These are phyloP conservation scores for Malthinus seriepunctatus DNA, from an alignment of 2,888 invertebrate species.

Conservation along the genomic window DNA sequence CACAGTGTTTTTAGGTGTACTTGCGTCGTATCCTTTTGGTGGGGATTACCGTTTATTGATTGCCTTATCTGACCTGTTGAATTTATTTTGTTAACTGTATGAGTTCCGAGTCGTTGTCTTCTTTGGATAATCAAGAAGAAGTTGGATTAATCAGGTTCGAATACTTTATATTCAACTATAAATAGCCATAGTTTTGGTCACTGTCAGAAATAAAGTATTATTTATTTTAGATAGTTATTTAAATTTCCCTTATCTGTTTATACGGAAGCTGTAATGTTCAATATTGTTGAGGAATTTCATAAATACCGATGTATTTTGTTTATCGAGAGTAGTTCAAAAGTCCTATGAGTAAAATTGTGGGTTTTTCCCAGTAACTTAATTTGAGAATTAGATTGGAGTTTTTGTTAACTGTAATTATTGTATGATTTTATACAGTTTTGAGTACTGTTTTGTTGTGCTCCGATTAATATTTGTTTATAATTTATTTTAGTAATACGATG, in stretches of 20 bases:
- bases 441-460: neutral
- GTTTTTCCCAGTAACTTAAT: too few species aligned
- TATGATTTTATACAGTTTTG: neutral
- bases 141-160: conserved; percentile 17
- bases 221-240: too few species aligned
- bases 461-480: neutral
- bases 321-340: too few species aligned
- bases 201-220: too few species aligned
- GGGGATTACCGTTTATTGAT: conserved; percentile 24
- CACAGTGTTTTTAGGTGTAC: too few species aligned
- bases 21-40: neutral
- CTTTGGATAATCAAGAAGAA: conserved; percentile 4
- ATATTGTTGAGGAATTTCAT: neutral
- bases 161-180: too few species aligned
- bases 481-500: conserved; percentile 39
- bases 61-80: conserved; percentile 28
- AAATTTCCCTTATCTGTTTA: too few species aligned
- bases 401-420: too few species aligned
- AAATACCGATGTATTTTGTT: neutral
- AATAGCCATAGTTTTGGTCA: too few species aligned
- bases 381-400: too few species aligned
- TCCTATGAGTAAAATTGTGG: too few species aligned
- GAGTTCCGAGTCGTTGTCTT: conserved; percentile 23
- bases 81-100: conserved; percentile 12
- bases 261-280: neutral